Evolutionary conservation across 2,113 vertebrate genomes (phyloP), one percentile per base, ranked within the genome.

Genomic region (Sorex araneus): DNA sequence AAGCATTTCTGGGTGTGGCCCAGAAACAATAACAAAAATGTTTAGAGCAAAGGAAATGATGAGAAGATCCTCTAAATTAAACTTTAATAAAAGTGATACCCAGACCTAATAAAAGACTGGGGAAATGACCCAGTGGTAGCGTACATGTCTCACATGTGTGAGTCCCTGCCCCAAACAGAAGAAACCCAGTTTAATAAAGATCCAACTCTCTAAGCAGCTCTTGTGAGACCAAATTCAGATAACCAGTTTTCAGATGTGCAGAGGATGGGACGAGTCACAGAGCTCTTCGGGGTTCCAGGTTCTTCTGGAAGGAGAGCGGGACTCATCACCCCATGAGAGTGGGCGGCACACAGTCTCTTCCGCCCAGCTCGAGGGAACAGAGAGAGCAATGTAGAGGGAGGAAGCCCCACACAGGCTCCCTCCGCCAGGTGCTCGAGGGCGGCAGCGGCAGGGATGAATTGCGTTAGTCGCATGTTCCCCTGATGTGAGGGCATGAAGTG

Each of bases 1-100:
- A 7, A 60, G 57, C 57, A 19, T 23, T 21, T 19, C 57, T 60
- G 57, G 57, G 57, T 21, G 57, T 23, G 57, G 21, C 57, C 57
- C 18, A 60, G 21, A 23, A 60, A 60, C 4, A 60, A 15, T 16
- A 54, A 21, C 18, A 60, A 23, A 92, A 92, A 84, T 78, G 82
- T 70, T 10, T 28, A 80, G 21, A 86, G 34, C n/a, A 45, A 50
- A 88, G 74, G 85, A 87, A 85, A 83, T 75, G 45, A 15, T 88
- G 40, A 90, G 40, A 81, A 80, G 6, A 50, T 50, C 47, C 43
- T 90, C 50, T 12, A 75, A 85, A 12, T 47, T 50, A 81, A 70
- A 34, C 8, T 45, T 66, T 30, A 28, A 54, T 73, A n/a, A 76
- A 92, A 88, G 21, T 67, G 28, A 28, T 71, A 79, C n/a, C 71